A percentile compares a stretch with the other conserved stretches of the same genome.
phyloP scores from a whole-genome alignment of 2,797 vertebrate genomes.

The Diglossa cyanea region DNA sequence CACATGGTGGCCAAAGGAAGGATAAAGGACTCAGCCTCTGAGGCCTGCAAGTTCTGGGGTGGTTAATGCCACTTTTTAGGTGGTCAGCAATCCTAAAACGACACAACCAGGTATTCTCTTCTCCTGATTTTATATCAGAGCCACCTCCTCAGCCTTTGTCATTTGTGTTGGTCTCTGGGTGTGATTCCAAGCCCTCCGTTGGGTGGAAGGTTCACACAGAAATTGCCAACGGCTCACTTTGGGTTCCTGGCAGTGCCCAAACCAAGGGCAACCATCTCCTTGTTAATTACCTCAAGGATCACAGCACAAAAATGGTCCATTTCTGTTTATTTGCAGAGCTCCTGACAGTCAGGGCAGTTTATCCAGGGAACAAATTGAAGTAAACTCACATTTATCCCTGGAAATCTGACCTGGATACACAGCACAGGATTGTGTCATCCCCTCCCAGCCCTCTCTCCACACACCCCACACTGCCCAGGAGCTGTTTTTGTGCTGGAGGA shows the following conservation, averaged over 20 bases:
- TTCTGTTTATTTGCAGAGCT: not conserved
- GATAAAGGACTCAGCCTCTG: not conserved
- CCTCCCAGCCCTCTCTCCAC: not conserved
- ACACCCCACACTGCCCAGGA: not conserved
- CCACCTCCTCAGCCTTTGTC: not conserved
- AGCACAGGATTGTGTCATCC: not conserved
- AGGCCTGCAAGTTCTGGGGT: not conserved
- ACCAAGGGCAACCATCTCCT: not conserved
- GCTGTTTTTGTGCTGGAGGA: not conserved
- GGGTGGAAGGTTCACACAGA: not conserved
- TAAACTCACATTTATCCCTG: not conserved
- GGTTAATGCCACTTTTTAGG: fast-evolving
- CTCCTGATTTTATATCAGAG: not conserved
- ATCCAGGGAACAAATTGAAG: not conserved
- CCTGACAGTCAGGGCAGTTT: not conserved
- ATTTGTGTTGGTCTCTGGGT: not conserved
- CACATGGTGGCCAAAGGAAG: fast-evolving
- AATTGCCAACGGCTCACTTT: not conserved
- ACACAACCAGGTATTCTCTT: fast-evolving
- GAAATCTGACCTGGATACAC: not conserved
- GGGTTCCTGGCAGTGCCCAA: not conserved
- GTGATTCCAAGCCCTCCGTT: not conserved
- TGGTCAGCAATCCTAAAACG: not conserved
- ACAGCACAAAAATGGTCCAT: fast-evolving
- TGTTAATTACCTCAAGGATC: not conserved